Evolutionary conservation across 2,113 vertebrate genomes (phyloP).

Genomic region (Platichthys stellatus): DNA sequence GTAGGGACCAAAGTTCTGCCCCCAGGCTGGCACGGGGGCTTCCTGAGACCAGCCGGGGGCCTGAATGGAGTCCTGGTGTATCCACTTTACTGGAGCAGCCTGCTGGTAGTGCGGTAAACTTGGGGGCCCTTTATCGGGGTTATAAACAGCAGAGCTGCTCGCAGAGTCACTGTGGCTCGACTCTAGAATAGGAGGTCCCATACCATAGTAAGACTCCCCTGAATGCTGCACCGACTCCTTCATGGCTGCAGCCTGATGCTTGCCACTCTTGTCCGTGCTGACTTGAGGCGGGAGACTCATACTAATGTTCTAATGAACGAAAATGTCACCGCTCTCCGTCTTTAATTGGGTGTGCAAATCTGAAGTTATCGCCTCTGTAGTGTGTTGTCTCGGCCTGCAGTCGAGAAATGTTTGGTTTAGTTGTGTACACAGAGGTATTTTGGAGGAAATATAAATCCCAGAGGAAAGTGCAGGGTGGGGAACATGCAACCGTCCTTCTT

Average conservation of each 20-base stretch:
- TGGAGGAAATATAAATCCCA: constrained; percentile 70
- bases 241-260: constrained; percentile 83
- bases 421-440: constrained; percentile 62
- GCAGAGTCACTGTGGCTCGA: constrained; percentile 76
- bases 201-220: constrained; percentile 88
- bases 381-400: constrained; percentile 37
- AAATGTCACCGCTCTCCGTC: constrained; percentile 23
- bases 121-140: constrained; percentile 85
- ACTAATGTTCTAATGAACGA: constrained; percentile 62
- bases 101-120: constrained; percentile 87
- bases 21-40: constrained; percentile 81
- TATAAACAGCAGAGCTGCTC: constrained; percentile 85
- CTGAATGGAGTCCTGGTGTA: constrained; percentile 80
- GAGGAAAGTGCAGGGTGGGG: constrained; percentile 69
- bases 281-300: constrained; percentile 96
- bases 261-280: constrained; percentile 87
- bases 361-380: constrained; percentile 37
- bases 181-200: constrained; percentile 84
- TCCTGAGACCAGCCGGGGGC: constrained; percentile 87
- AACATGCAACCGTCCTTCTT: constrained; percentile 59
- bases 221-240: constrained; percentile 87
- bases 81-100: constrained; percentile 84
- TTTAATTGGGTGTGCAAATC: constrained; percentile 39
- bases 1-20: constrained; percentile 84
- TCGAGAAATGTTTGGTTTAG: constrained; percentile 47